Evolutionary conservation across 2,113 vertebrate species (phyloP).

Genomic region (Arvicanthis niloticus): DNA sequence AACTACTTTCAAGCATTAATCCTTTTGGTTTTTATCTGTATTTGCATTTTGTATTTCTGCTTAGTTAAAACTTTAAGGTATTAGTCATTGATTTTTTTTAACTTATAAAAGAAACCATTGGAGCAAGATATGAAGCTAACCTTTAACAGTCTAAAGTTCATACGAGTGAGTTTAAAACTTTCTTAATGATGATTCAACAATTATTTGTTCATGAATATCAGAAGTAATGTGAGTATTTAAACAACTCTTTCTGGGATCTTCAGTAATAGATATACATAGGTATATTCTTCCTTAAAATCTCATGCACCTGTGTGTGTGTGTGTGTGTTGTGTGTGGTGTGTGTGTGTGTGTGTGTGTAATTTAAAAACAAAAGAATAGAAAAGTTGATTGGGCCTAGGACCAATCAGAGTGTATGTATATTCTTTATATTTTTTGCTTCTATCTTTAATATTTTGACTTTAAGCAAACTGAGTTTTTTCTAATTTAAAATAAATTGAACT

Average conservation of each 20-base stretch:
- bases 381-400: background rate
- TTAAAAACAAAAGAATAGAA: background rate
- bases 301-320: background rate
- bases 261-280: too few relatives aligned
- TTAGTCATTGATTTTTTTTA: slow-evolving; percentile 81
- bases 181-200: slow-evolving; percentile 19
- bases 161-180: slow-evolving; percentile 70
- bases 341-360: background rate
- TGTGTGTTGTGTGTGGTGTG: background rate
- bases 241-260: background rate
- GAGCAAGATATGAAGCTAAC: slow-evolving; percentile 82
- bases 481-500: background rate
- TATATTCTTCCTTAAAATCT: background rate
- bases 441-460: slow-evolving; percentile 23
- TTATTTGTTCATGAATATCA: slow-evolving; percentile 73
- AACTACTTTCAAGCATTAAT: background rate
- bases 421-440: background rate
- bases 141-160: slow-evolving; percentile 84
- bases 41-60: slow-evolving; percentile 64
- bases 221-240: slow-evolving; percentile 22
- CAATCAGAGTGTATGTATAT: background rate
- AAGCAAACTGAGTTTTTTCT: background rate
- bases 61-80: slow-evolving; percentile 77
- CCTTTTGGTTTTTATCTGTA: slow-evolving; percentile 16
- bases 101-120: slow-evolving; percentile 71